These are phyloP conservation scores for Scaptomyza cyrtandrae DNA, from an alignment of 2,888 invertebrate species.

Conservation along the genomic window DNA sequence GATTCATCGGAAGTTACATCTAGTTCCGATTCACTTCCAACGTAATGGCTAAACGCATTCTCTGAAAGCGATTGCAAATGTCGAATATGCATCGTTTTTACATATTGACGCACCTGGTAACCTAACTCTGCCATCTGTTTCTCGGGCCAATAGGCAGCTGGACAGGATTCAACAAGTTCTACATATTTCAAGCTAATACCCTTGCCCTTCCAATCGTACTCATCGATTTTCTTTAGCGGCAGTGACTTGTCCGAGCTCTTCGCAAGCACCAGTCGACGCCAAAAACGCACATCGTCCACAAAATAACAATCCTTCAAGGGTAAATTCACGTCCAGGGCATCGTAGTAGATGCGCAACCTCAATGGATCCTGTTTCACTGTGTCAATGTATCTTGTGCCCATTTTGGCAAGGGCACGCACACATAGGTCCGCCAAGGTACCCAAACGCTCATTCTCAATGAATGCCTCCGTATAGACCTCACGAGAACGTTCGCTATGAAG, in stretches of 20 bases:
- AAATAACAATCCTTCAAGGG: constrained; percentile 74
- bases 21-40: constrained; percentile 51
- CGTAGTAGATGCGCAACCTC: constrained; percentile 69
- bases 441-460: constrained; percentile 60
- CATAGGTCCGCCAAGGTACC: constrained; percentile 72
- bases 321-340: constrained; percentile 68
- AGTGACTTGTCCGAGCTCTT: constrained; percentile 66
- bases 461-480: constrained; percentile 66
- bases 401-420: constrained; percentile 65
- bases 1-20: constrained; percentile 55
- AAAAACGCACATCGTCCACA: constrained; percentile 70
- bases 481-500: constrained; percentile 71
- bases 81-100: constrained; percentile 70
- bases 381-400: constrained; percentile 48
- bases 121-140: constrained; percentile 67
- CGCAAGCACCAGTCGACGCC: constrained; percentile 77
- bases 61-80: constrained; percentile 73
- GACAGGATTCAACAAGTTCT: constrained; percentile 75
- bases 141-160: constrained; percentile 73
- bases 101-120: constrained; percentile 54
- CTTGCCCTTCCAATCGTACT: constrained; percentile 71
- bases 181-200: constrained; percentile 76
- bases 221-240: constrained; percentile 43
- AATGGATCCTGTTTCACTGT: constrained; percentile 47
- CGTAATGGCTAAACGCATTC: constrained; percentile 54